Evolutionary conservation across 2,113 vertebrate species (phyloP).

Genomic region (Sinocyclocheilus maitianheensis): DNA sequence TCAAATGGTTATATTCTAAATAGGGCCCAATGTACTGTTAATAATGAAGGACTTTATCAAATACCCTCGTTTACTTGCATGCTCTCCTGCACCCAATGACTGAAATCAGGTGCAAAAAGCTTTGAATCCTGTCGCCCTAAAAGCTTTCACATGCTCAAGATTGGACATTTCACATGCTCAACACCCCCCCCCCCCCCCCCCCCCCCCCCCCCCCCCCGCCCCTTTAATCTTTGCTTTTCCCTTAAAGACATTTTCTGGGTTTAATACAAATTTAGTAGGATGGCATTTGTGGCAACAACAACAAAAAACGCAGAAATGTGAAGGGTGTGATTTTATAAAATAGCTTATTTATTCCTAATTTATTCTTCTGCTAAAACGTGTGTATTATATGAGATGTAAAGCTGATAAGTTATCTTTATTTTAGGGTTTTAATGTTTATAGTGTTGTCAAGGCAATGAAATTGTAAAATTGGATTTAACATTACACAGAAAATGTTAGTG

Average conservation of each 20-base stretch:
- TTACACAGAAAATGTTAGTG: too few relatives aligned
- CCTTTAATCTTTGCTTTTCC: not conserved
- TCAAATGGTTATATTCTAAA: not conserved
- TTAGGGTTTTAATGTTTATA: not conserved
- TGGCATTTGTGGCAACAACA: not conserved
- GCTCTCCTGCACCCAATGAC: not conserved
- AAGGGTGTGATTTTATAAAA: not conserved
- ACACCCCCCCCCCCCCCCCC: too few relatives aligned
- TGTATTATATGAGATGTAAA: too few relatives aligned
- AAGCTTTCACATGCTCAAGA: not conserved
- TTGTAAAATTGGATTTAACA: not conserved
- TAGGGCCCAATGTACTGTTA: too few relatives aligned
- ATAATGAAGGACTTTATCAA: not conserved
- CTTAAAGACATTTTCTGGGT: not conserved
- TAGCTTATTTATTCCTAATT: too few relatives aligned
- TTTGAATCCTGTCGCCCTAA: not conserved
- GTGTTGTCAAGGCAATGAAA: not conserved
- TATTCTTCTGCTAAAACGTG: too few relatives aligned
- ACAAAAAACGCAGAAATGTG: not conserved
- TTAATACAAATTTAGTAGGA: not conserved
- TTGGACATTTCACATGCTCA: not conserved
- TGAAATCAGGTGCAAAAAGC: not conserved
- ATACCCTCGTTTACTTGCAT: not conserved
- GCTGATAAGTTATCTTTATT: not conserved
- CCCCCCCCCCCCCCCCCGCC: too few relatives aligned